phyloP scores from a whole-genome alignment of 2,888 invertebrate genomes.

The Crioceris asparagi region DNA sequence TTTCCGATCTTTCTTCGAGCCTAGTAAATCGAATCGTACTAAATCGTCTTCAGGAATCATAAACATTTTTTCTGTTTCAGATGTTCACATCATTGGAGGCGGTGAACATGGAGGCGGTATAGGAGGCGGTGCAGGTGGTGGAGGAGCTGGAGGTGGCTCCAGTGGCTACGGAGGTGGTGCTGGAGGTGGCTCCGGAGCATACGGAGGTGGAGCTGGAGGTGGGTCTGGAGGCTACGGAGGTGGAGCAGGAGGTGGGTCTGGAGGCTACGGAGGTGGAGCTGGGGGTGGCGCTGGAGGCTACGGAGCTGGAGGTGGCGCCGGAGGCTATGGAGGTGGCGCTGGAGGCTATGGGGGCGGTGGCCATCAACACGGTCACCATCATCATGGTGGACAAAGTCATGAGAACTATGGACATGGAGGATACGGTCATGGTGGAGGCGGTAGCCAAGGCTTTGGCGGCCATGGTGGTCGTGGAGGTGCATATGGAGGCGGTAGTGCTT shows the following conservation, averaged over 20 bases:
- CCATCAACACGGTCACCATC: too few species aligned
- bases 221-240: constrained; percentile 7
- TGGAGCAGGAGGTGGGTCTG: constrained; percentile 4
- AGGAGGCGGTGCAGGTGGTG: too few species aligned
- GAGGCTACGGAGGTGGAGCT: constrained; percentile 5
- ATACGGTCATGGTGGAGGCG: background rate
- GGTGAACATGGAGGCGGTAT: background rate
- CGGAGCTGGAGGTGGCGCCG: background rate
- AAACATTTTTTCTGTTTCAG: too few species aligned
- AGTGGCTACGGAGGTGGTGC: constrained; percentile 1
- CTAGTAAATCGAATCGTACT: too few species aligned
- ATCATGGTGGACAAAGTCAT: background rate
- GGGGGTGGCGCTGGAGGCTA: constrained; percentile 2
- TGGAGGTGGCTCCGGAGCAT: constrained; percentile 1
- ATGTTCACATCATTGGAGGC: too few species aligned
- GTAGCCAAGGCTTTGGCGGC: background rate
- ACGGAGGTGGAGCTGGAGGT: constrained; percentile 6
- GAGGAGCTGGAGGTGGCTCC: background rate
- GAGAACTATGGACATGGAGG: background rate
- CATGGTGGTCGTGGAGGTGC: background rate
- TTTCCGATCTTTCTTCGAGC: too few species aligned
- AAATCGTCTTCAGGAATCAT: too few species aligned
- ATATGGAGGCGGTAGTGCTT: constrained; percentile 2
- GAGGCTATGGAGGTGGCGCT: constrained; percentile 2
- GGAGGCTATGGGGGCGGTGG: too few species aligned